Conservation (phyloP, 2,113 vertebrate genomes). For the Nerophis lumbriciformis region DNA sequence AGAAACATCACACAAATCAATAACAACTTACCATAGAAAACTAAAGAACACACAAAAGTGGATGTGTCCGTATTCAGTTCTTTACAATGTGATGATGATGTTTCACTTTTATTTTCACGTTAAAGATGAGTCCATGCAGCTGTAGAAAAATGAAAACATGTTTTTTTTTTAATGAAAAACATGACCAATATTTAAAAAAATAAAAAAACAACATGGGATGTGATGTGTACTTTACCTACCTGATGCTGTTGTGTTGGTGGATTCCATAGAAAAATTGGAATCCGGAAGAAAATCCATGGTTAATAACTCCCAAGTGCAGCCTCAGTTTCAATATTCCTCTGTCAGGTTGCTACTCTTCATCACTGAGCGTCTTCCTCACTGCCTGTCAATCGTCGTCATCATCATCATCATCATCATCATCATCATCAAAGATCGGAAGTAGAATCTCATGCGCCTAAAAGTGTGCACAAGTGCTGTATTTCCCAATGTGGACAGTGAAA, state of each 20-base stretch:
- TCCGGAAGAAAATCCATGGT: slow-evolving; percentile 55
- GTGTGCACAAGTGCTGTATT: too few species aligned
- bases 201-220: neutral
- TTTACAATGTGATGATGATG: neutral
- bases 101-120: neutral
- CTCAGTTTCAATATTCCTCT: too few species aligned
- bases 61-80: too few species aligned
- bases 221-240: slow-evolving; percentile 29
- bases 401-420: too few species aligned
- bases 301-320: slow-evolving; percentile 13
- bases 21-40: neutral
- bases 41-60: neutral
- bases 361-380: too few species aligned
- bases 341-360: too few species aligned
- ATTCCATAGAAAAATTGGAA: slow-evolving; percentile 35
- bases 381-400: too few species aligned
- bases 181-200: neutral
- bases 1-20: neutral
- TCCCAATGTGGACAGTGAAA: too few species aligned
- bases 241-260: slow-evolving; percentile 30
- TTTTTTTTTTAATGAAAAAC: neutral
- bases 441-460: too few species aligned
- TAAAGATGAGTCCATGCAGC: neutral
- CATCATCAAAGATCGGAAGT: too few species aligned
- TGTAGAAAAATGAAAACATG: neutral